Evolutionary conservation across 2,888 invertebrate genomes (phyloP).

Genomic region (Platynereis dumerilii): DNA sequence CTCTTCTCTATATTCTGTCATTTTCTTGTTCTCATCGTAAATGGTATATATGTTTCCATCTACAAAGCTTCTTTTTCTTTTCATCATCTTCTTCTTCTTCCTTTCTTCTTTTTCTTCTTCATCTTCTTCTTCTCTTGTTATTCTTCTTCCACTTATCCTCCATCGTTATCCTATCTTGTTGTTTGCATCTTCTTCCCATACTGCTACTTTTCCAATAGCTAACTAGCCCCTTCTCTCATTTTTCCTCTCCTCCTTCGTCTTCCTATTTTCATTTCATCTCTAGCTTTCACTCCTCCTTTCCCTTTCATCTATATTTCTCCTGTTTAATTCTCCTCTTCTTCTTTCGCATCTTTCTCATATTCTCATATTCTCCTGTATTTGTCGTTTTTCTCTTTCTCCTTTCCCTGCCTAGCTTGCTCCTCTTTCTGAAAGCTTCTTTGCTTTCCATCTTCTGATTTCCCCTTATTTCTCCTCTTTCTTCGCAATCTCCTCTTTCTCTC

Average conservation of each 20-base stretch:
- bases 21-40: not conserved
- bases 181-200: not conserved
- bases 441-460: not conserved
- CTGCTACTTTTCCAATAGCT: not conserved
- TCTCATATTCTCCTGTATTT: not conserved
- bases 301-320: too few relatives aligned
- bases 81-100: not conserved
- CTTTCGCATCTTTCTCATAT: not conserved
- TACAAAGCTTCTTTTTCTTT: not conserved
- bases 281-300: not conserved
- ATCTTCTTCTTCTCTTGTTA: not conserved
- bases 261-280: not conserved
- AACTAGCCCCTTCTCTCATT: not conserved
- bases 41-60: not conserved
- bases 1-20: not conserved
- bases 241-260: not conserved
- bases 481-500: too few relatives aligned
- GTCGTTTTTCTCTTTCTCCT: not conserved
- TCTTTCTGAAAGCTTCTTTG: not conserved
- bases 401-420: not conserved
- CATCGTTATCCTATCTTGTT: not conserved
- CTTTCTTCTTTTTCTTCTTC: not conserved
- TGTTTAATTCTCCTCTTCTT: not conserved
- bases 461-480: not conserved
- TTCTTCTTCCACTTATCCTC: not conserved